Evolutionary conservation across 2,797 vertebrate species (phyloP), one percentile per base, ranked within the genome.

Genomic region (Darevskia mixta): DNA sequence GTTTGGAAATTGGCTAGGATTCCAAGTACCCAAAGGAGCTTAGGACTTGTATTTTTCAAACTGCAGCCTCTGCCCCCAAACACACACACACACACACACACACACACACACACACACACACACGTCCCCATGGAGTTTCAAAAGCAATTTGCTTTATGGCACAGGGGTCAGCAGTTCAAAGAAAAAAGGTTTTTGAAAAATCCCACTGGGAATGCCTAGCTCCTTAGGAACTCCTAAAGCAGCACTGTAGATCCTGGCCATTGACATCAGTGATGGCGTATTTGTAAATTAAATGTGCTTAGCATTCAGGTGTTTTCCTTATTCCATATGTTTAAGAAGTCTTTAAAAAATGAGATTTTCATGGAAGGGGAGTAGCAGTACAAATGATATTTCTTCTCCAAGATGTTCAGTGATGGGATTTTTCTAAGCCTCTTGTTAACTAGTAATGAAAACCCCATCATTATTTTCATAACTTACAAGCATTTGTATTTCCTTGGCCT

Each of bases 401-500:
- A 89, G 45, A 0, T 18, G 83, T 88, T 86, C 29, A 4, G 20
- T 83, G 82, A n/a, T 4, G 27, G 71, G 49, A 61, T 85, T 55
- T 78, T 58, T 49, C 29, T 67, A 27, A 38, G 25, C 72, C 29
- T 86, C 43, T 1, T 49, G 0, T 67, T 55, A 6, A 1, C 80
- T 91, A 86, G 20, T 64, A 55, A 87, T 1, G 5, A 41, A 81
- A 55, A 87, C 38, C 32, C 75, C 83, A 29, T 45, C 41, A 61
- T 90, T 87, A 45, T 86, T 78, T 88, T 90, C 58, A 1, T 80
- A 86, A 86, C n/a, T 64, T 17, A 35, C 38, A 45, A 71, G 43
- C 25, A 20, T 72, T 91, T 88, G 38, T 94, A 75, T 94, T 94
- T 94, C 91, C 92, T 94, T 84, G 89, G 82, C 93, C 92, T 92